Evolutionary conservation across 2,113 vertebrate genomes (phyloP).

Genomic region (Pandion haliaetus): DNA sequence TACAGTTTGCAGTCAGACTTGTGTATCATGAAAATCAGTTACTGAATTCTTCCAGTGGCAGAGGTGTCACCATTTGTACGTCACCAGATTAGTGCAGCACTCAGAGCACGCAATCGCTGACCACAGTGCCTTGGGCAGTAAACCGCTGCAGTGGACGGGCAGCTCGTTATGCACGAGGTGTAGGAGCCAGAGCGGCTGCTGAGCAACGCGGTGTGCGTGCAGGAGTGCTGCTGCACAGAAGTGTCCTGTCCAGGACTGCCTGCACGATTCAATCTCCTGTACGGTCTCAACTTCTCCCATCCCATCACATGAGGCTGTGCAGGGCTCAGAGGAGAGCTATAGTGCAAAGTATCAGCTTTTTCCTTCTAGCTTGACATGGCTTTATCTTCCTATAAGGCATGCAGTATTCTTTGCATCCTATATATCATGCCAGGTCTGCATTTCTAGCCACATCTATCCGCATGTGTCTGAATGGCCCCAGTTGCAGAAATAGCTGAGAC

Average conservation of each 20-base stretch:
- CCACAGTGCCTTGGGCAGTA: rapidly evolving
- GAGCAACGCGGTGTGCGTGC: rapidly evolving
- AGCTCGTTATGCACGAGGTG: rapidly evolving
- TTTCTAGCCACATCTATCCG: background rate
- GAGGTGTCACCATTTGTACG: background rate
- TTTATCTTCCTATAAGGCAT: background rate
- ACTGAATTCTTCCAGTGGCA: background rate
- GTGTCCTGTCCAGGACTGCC: rapidly evolving
- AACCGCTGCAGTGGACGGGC: rapidly evolving
- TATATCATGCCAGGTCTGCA: background rate
- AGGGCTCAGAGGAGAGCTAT: background rate
- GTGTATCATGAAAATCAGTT: background rate
- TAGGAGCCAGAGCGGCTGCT: rapidly evolving
- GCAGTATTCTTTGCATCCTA: background rate
- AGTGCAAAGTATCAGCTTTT: background rate
- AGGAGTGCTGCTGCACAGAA: background rate
- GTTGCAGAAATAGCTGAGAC: background rate
- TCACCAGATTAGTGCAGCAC: rapidly evolving
- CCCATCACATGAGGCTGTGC: rapidly evolving
- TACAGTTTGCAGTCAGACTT: background rate
- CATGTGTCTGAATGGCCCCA: background rate
- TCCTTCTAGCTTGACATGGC: background rate
- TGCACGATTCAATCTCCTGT: rapidly evolving
- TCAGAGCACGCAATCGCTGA: rapidly evolving
- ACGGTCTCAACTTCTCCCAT: background rate